phyloP scores from a whole-genome alignment of 2,113 vertebrate genomes.

The Gnathonemus longibarbis region DNA sequence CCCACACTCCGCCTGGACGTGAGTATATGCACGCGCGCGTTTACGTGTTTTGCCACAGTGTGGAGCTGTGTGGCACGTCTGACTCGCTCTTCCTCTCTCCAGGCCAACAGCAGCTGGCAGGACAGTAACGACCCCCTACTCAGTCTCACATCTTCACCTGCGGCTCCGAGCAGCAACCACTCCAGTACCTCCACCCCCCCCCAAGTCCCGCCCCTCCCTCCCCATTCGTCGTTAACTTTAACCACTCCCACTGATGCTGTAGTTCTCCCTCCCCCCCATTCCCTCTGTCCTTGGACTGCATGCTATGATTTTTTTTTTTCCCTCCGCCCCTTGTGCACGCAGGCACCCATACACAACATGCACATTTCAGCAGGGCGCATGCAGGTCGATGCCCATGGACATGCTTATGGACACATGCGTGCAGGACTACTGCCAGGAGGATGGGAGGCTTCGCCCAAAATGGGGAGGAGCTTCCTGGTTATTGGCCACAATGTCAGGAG shows the following conservation, averaged over 20 bases:
- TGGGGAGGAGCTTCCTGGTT: background rate
- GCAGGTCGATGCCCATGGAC: constrained; percentile 22
- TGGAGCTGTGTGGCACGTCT: background rate
- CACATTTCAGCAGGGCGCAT: background rate
- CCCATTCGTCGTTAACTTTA: background rate
- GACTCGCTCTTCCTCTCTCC: constrained; percentile 15
- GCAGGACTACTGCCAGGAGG: background rate
- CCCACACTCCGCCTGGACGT: constrained; percentile 64
- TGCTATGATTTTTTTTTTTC: constrained; percentile 21
- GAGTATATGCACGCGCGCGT: constrained; percentile 35
- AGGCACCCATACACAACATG: constrained; percentile 43
- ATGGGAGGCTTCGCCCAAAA: background rate
- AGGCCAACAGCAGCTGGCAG: constrained; percentile 79
- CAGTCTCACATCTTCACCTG: constrained; percentile 59
- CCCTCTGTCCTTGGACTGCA: constrained; percentile 1
- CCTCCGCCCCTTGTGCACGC: constrained; percentile 12
- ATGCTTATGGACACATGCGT: background rate
- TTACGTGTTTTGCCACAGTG: background rate
- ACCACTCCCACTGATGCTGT: constrained; percentile 21
- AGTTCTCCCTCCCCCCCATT: background rate
- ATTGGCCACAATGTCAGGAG: background rate
- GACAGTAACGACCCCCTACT: constrained; percentile 64
- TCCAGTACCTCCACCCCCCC: constrained; percentile 72
- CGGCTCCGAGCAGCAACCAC: constrained; percentile 68
- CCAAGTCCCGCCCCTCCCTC: background rate